Percentiles rank a stretch among this genome's conserved stretches.
phyloP scores from a whole-genome alignment of 2,113 vertebrate species.

The Lota lota region DNA sequence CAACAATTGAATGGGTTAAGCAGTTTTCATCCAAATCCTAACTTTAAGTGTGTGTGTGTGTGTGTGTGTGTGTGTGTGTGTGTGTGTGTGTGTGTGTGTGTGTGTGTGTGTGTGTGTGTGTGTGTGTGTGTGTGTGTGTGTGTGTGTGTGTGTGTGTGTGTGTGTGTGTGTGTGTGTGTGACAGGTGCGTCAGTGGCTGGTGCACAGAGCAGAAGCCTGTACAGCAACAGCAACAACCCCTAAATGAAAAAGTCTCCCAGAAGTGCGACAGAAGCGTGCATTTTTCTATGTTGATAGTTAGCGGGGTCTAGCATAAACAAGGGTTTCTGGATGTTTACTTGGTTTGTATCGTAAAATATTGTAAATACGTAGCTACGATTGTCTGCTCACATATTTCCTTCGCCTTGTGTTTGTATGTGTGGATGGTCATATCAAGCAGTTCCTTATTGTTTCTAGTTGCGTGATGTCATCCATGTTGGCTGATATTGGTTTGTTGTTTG shows the following conservation, averaged over 20 bases:
- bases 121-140: conserved; percentile 3
- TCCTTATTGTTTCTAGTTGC: conserved; percentile 49
- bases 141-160: conserved; percentile 1
- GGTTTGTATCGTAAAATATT: no score
- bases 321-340: no score
- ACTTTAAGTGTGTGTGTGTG: conserved; percentile 3
- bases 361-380: no score
- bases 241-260: not conserved
- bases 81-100: conserved; percentile 3
- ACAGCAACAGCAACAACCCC: no score
- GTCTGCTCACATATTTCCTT: not conserved
- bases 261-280: not conserved
- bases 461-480: conserved; percentile 59
- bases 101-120: conserved; percentile 3
- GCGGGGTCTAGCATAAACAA: no score
- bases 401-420: not conserved
- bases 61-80: conserved; percentile 3
- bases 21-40: no score
- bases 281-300: not conserved
- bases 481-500: conserved; percentile 6
- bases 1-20: no score
- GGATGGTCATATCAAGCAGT: conserved; percentile 12
- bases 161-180: not conserved
- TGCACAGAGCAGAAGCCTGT: no score
- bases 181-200: no score